Conservation (phyloP, 2,888 invertebrate genomes). For the Dinocampus coccinellae region DNA sequence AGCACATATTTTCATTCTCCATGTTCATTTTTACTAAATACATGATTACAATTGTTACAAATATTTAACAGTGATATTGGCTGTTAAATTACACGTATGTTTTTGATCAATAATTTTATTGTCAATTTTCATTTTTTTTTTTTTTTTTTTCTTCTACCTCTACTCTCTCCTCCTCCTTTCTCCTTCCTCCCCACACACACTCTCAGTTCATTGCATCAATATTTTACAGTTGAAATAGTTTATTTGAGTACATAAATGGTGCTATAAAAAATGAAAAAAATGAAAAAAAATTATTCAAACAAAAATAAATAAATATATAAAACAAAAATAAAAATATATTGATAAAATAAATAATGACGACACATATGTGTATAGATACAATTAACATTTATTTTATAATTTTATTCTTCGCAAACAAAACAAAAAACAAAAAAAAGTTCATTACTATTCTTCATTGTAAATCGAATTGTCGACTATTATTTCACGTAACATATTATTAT, state of each 20-base stretch:
- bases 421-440: no score
- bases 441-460: no score
- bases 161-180: not conserved
- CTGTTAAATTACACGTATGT: constrained; percentile 35
- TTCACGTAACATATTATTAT: not conserved
- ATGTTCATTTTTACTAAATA: constrained; percentile 15
- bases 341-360: no score
- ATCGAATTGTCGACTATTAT: not conserved
- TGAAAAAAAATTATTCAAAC: constrained; percentile 8
- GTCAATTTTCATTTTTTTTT: not conserved
- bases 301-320: not conserved
- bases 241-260: constrained; percentile 23
- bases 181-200: no score
- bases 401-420: not conserved
- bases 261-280: constrained; percentile 19
- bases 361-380: not conserved
- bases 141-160: not conserved
- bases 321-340: no score
- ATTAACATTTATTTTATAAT: not conserved
- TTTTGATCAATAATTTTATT: constrained; percentile 23
- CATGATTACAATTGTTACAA: constrained; percentile 21
- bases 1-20: constrained; percentile 22
- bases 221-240: not conserved
- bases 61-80: constrained; percentile 26
- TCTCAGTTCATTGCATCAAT: no score